Base-by-base conservation (phyloP, 2,888 invertebrate species). In the Cheilosia vernalis region DNA sequence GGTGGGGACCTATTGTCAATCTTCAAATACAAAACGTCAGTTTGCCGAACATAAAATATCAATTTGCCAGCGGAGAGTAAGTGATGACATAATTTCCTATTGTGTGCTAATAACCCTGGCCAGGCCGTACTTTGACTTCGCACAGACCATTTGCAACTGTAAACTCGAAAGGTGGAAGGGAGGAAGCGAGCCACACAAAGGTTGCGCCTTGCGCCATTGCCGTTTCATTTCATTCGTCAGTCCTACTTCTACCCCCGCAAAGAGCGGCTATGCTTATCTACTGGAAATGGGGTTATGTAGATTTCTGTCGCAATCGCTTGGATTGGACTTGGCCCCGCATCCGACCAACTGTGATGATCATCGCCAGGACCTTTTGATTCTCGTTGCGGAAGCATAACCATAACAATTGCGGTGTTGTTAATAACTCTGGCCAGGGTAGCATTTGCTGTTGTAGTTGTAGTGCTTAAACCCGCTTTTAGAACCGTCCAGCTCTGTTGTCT, bases 341-440 rank as follows among this genome's bases (percentile, higher is more conserved):
- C 64, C 44, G 44, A 55, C 40, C 49, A 21, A 44, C 70, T 13
- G 37, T 19, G 44, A 13, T 51, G 51, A 70, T 81, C 69, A 63
- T 53, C 67, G 67, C 56, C 58, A 58, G 58, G 63, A 78, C 73
- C 78, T 64, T 82, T 72, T 63, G 78, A 69, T 73, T 78, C 67
- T 73, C 63, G 51, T 78, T 84, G 67, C 73, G 83, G 78, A 78
- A 53, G 55, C 78, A 84, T 79, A 69, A 73, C 83, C 83, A 78
- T 83, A 78, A 83, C 83, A 78, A 69, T 78, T 84, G 83, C 74
- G 83, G 78, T 27, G 40, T 69, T 84, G 67, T 84, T 84, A 83
- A 78, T 79, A 84, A 73, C 73, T 79, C 56, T 73, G 19, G 60
- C 53, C 19, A 6, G 27, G 42, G 37, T 19, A 40, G 37, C 56